Conservation (phyloP, 2,888 invertebrate genomes). For the Leptothorax acervorum region DNA sequence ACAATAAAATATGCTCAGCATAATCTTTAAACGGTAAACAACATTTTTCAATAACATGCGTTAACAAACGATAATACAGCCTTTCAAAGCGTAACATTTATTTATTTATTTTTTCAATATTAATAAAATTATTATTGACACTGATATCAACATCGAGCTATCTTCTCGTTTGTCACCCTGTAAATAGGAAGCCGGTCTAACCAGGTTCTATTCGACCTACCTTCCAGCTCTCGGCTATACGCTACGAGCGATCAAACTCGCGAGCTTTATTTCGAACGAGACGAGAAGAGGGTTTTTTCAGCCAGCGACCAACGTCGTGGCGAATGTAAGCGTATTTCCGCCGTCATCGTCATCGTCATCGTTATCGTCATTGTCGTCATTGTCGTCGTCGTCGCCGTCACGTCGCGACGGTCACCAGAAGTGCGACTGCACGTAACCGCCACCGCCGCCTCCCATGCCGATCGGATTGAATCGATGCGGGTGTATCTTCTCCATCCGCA, state of each 20-base stretch:
- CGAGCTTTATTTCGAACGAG: slow-evolving; percentile 32
- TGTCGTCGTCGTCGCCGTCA: not conserved
- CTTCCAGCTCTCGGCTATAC: slow-evolving; percentile 3
- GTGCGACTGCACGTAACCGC: slow-evolving; percentile 83
- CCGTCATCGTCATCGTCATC: slow-evolving; percentile 3
- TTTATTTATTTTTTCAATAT: not conserved
- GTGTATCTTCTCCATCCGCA: slow-evolving; percentile 85
- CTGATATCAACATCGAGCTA: not conserved
- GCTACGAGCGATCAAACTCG: slow-evolving; percentile 56
- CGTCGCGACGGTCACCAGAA: slow-evolving; percentile 82
- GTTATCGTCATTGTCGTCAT: slow-evolving; percentile 10
- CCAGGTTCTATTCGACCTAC: slow-evolving; percentile 18
- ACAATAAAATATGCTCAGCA: not conserved
- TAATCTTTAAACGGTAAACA: not conserved
- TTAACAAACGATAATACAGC: slow-evolving; percentile 19
- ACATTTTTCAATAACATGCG: slow-evolving; percentile 12
- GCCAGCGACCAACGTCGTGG: slow-evolving; percentile 14
- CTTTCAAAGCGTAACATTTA: not conserved
- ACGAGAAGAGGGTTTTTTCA: slow-evolving; percentile 57
- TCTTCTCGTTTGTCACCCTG: not conserved
- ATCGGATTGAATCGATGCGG: slow-evolving; percentile 85
- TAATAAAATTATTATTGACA: slow-evolving; percentile 16
- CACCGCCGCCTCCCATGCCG: slow-evolving; percentile 80
- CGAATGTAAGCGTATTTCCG: slow-evolving; percentile 21
- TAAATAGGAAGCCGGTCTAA: not conserved